Conservation (phyloP, 2,888 invertebrate genomes). For the Alloscopus bannaensis region DNA sequence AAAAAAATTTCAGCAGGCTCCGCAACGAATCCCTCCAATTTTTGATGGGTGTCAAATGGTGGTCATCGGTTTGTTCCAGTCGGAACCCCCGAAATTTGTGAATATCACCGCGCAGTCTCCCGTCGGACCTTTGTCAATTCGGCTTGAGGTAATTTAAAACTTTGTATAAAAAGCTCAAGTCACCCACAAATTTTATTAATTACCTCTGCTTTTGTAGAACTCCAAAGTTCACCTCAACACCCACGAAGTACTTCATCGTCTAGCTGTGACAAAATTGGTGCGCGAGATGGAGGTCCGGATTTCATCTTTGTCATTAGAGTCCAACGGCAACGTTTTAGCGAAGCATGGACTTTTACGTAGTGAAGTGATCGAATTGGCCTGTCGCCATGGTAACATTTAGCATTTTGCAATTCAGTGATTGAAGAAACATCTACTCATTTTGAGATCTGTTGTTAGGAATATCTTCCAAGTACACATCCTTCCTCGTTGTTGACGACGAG, state of each 20-base stretch:
- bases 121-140: conserved; percentile 62
- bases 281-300: conserved; percentile 67
- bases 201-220: background rate
- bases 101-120: conserved; percentile 66
- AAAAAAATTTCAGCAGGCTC: conserved; percentile 48
- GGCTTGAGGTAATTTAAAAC: conserved; percentile 34
- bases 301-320: background rate
- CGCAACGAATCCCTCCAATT: conserved; percentile 69
- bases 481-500: conserved; percentile 61
- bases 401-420: no score
- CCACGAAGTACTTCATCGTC: conserved; percentile 65
- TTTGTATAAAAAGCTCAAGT: background rate
- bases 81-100: conserved; percentile 50
- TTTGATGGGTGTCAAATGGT: conserved; percentile 72
- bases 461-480: conserved; percentile 68
- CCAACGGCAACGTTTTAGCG: background rate
- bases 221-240: conserved; percentile 52
- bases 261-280: conserved; percentile 65
- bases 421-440: no score
- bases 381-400: conserved; percentile 62
- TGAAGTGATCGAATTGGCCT: conserved; percentile 61
- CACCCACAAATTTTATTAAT: background rate
- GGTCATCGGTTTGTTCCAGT: conserved; percentile 65
- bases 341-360: no score
- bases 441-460: no score